Percentiles rank a stretch among this genome's conserved stretches.
Evolutionary conservation across 1,140 invertebrate genomes (phyloP).

Genomic region (Bombus cullumanus): DNA sequence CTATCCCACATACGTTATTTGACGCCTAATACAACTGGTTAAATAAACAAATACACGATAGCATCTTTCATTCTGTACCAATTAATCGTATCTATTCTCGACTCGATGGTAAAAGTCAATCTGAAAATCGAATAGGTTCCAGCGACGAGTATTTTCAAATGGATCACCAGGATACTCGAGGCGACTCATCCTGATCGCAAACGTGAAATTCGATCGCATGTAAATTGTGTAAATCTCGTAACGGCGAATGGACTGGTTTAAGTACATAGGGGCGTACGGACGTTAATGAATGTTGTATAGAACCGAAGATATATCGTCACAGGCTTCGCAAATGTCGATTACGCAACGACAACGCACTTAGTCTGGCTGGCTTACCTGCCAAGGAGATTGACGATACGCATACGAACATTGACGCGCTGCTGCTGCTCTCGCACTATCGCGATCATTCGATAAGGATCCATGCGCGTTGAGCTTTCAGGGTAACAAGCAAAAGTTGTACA

Average conservation of each 20-base stretch:
- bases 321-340: conserved; percentile 35
- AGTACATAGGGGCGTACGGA: conserved; percentile 19
- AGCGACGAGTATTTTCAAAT: too few relatives aligned
- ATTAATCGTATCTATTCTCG: too few relatives aligned
- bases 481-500: not conserved
- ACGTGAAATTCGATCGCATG: conserved; percentile 29
- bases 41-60: too few relatives aligned
- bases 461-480: not conserved
- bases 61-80: too few relatives aligned
- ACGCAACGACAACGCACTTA: conserved; percentile 48
- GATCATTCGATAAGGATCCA: conserved; percentile 27
- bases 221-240: conserved; percentile 6
- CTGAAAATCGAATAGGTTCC: too few relatives aligned
- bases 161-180: not conserved
- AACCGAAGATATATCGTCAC: conserved; percentile 39
- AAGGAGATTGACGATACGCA: conserved; percentile 49
- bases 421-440: not conserved
- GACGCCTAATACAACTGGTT: too few relatives aligned
- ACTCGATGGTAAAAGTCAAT: too few relatives aligned
- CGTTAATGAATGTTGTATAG: conserved; percentile 59
- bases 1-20: too few relatives aligned
- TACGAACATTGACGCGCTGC: not conserved
- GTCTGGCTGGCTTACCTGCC: conserved; percentile 19
- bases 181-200: not conserved
- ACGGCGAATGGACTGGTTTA: not conserved